These are phyloP conservation scores for Aspidiotus destructor DNA, from an alignment of 2,888 invertebrate species.

Conservation along the genomic window DNA sequence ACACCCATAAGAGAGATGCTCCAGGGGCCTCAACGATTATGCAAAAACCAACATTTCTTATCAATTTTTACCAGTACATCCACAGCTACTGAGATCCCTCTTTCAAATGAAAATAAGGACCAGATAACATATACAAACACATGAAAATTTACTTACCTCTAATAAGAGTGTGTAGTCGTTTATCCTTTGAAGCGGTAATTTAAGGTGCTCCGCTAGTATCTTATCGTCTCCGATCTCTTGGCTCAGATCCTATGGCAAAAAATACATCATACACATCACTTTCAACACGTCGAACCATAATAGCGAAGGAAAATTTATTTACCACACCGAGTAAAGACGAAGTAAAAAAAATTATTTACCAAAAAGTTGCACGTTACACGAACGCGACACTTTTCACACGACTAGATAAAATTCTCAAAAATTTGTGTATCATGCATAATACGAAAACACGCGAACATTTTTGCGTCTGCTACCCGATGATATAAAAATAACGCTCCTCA, in stretches of 20 bases:
- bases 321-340: constrained; percentile 1
- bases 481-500: not conserved
- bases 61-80: too few relatives aligned
- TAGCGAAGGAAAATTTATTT: not conserved
- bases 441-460: constrained; percentile 3
- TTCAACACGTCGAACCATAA: not conserved
- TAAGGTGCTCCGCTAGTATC: constrained; percentile 78
- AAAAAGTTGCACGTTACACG: constrained; percentile 5
- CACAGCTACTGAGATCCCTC: too few relatives aligned
- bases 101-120: too few relatives aligned
- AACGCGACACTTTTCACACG: constrained; percentile 11
- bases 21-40: too few relatives aligned
- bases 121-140: too few relatives aligned
- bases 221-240: constrained; percentile 79
- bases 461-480: not conserved
- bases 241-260: constrained; percentile 58
- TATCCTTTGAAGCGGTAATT: constrained; percentile 87
- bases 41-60: too few relatives aligned
- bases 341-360: not conserved
- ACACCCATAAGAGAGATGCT: too few relatives aligned
- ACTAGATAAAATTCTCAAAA: constrained; percentile 25
- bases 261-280: constrained; percentile 5
- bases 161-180: constrained; percentile 92
- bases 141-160: constrained; percentile 49
- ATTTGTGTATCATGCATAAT: constrained; percentile 14